Evolutionary conservation across 2,888 invertebrate genomes (phyloP).

Genomic region (Drosophila stalkeri): DNA sequence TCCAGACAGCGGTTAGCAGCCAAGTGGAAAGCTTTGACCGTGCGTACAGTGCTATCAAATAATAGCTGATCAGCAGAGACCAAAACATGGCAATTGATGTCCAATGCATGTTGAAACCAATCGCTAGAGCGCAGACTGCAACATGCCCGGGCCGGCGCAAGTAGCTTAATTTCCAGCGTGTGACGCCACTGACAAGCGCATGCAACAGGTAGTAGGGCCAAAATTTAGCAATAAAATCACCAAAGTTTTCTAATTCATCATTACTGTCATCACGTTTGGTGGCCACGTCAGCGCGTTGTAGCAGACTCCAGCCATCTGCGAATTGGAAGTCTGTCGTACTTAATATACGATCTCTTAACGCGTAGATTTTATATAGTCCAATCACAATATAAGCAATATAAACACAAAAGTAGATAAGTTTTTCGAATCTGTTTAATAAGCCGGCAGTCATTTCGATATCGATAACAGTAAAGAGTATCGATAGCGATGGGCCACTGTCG

Average conservation of each 20-base stretch:
- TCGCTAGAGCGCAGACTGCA: conserved; percentile 68
- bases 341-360: conserved; percentile 70
- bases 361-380: conserved; percentile 75
- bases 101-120: conserved; percentile 62
- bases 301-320: conserved; percentile 75
- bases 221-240: conserved; percentile 72
- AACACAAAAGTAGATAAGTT: conserved; percentile 77
- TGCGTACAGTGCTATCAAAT: conserved; percentile 46
- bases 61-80: conserved; percentile 75
- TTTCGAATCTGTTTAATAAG: conserved; percentile 71
- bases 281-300: conserved; percentile 54
- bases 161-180: conserved; percentile 54
- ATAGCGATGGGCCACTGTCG: conserved; percentile 26
- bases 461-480: conserved; percentile 27
- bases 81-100: conserved; percentile 61
- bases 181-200: conserved; percentile 59
- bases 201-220: conserved; percentile 83
- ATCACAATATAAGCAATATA: conserved; percentile 82
- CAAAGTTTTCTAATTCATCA: conserved; percentile 83
- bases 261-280: conserved; percentile 82
- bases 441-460: conserved; percentile 50
- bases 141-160: conserved; percentile 65
- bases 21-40: conserved; percentile 72
- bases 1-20: conserved; percentile 78
- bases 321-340: conserved; percentile 71